Evolutionary conservation across 2,888 invertebrate genomes (phyloP), one percentile per base, ranked within the genome.

Genomic region (Nudaria mundana): DNA sequence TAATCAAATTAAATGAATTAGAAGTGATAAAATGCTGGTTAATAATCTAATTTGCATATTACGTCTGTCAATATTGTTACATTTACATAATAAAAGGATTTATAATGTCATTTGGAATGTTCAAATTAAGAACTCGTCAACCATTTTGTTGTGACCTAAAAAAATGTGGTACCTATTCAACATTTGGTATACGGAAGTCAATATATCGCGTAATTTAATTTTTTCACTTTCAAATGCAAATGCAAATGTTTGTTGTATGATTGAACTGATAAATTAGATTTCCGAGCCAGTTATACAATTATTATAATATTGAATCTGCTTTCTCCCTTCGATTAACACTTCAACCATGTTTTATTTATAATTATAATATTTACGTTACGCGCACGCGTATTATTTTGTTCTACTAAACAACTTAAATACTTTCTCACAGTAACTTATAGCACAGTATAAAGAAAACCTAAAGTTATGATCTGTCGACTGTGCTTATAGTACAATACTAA

Each of bases 181-280:
- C 24, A 28, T 42, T 37, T 24, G 30, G 26, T 16, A 47, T 35
- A 33, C 42, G 62, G 58, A 57, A 57, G 47, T 56, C n/a, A n/a
- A 45, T 51, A 38, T 35, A 44, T 40, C 12, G 15, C 40, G 1
- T 11, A 26, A 37, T 40, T 4, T 18, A 18, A 4, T 4, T 7
- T 5, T 7, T 20, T 13, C 28, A 42, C 61, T 56, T 60, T 52
- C 54, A 34, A 52, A 44, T 37, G 29, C 11, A 25, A 8, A 16
- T 44, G 32, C 22, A 13, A 20, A 13, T 33, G 14, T 45, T 36
- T 42, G 32, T 14, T 26, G 28, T 31, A 37, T 13, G 30, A 28
- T 47, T 20, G 13, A 10, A 15, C 13, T 37, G 24, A 1, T 20
- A 39, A 13, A 22, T 32, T 44, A 32, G 38, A 34, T 43, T 16